Base-by-base conservation (phyloP, 1,140 invertebrate genomes). In the Riptortus pedestris region DNA sequence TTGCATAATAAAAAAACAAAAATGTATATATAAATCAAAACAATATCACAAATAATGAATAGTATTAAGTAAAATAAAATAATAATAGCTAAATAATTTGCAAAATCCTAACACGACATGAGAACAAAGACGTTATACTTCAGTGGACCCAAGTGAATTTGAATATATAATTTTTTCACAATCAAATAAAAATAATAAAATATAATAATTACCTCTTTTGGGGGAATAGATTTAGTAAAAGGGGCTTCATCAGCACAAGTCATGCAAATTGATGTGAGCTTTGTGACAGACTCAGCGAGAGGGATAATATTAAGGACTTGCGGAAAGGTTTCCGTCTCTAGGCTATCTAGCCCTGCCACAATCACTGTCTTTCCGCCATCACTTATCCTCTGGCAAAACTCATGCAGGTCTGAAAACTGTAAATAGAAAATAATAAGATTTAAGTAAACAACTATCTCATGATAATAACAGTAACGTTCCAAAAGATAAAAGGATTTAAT, bases 321-420 rank as follows among this genome's bases (percentile, higher is more conserved):
- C n/a, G 77, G 76, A 72, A 85, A 85, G 74, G 78, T 67, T 71
- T 81, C 74, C 70, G 81, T 78, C 70, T 77, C 84, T 18, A 82
- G 83, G 7, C 80, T 83, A 74, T 84, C 82, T 47, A 85, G 69
- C 22, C 81, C 83, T 22, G 83, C 83, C 9, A 85, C 80, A 24
- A 84, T 79, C 1, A 85, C 81, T 26, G 77, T 79, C 74, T 84
- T 85, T 2, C 83, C 82, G 55, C 64, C 65, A 66, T 84, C 78
- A 2, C 83, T 83, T 77, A 84, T 75, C 24, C 72, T 67, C 69
- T 85, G 81, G 69, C 76, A 74, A 70, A 82, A 81, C 18, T 73
- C 70, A 2, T 83, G 80, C 12, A 81, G 74, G 73, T 85, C 83
- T 31, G 79, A 77, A 72, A 71, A 71, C 70, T 71, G n/a, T n/a